These are phyloP conservation scores for Pseudocheirus occidentalis DNA, from an alignment of 2,797 vertebrate genomes.

Conservation along the genomic window DNA sequence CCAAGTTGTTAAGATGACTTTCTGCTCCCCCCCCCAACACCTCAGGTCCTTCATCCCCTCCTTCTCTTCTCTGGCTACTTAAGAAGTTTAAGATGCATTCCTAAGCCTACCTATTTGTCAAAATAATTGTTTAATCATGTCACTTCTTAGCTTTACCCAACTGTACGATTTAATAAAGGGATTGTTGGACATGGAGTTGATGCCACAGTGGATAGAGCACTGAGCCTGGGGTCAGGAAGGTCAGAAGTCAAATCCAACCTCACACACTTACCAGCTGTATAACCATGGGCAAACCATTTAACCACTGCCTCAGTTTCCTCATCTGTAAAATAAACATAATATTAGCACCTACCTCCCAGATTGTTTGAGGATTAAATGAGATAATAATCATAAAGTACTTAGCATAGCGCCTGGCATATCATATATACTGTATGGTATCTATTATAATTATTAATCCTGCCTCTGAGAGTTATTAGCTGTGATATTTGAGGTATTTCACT, in stretches of 20 bases:
- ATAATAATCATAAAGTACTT: not conserved
- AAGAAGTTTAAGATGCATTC: no score
- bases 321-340: not conserved
- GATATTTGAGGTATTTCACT: not conserved
- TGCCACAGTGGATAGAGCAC: not conserved
- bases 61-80: not conserved
- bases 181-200: not conserved
- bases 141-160: not conserved
- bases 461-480: not conserved
- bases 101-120: not conserved
- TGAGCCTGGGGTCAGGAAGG: not conserved
- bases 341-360: not conserved
- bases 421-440: not conserved
- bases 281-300: not conserved
- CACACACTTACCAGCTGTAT: not conserved
- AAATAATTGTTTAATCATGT: not conserved
- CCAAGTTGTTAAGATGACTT: not conserved
- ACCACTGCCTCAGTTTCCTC: not conserved
- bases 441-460: not conserved
- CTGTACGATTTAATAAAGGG: not conserved
- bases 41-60: not conserved
- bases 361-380: not conserved
- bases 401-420: not conserved
- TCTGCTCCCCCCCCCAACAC: not conserved
- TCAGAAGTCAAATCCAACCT: not conserved